Percentiles rank a stretch among this genome's conserved stretches.
Evolutionary conservation across 1,140 invertebrate genomes (phyloP).

Genomic region (Drosophila yakuba): DNA sequence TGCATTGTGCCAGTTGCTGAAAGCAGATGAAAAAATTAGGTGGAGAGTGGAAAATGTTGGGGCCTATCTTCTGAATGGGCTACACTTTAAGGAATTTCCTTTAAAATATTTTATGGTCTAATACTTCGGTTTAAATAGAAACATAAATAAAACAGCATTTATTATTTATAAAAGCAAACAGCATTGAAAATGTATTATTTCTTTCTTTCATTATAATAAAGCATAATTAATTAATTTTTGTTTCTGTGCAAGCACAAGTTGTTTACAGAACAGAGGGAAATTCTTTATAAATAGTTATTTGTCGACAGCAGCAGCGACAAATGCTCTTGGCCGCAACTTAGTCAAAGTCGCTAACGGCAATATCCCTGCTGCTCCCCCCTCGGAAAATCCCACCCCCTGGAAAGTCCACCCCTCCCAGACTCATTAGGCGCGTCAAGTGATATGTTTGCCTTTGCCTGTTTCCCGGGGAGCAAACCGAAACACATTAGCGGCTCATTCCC

Average conservation of each 20-base stretch:
- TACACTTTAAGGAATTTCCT: neutral
- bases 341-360: constrained; percentile 63
- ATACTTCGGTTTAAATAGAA: too few relatives aligned
- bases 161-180: too few relatives aligned
- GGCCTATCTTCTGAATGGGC: constrained; percentile 5
- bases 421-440: constrained; percentile 82
- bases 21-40: constrained; percentile 22
- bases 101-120: neutral
- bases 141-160: too few relatives aligned
- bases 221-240: neutral
- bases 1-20: constrained; percentile 58
- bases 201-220: too few relatives aligned
- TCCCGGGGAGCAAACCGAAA: constrained; percentile 54
- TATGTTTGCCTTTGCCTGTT: constrained; percentile 64
- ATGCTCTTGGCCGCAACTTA: constrained; percentile 55
- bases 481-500: constrained; percentile 77
- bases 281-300: constrained; percentile 70
- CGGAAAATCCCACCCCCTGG: constrained; percentile 11
- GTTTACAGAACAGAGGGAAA: constrained; percentile 36
- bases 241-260: constrained; percentile 16
- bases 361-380: constrained; percentile 2
- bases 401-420: constrained; percentile 20
- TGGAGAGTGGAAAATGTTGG: neutral
- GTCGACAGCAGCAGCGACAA: constrained; percentile 44
- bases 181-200: too few relatives aligned